Evolutionary conservation across 2,797 vertebrate genomes (phyloP).

Genomic region (Phataginus tricuspis): DNA sequence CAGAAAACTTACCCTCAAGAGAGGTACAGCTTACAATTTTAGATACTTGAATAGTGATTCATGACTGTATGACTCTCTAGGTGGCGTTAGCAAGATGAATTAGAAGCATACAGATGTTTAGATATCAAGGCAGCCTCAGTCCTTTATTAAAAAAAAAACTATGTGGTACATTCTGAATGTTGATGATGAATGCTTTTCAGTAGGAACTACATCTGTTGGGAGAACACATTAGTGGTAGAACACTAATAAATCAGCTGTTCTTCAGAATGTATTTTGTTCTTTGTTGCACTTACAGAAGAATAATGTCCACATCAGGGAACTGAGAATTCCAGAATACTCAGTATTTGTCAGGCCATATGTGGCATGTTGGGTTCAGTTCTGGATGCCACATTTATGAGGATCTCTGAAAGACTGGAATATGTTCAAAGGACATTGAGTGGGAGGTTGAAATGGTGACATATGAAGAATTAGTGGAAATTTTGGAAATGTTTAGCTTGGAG

Average conservation of each 20-base stretch:
- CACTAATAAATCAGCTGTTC: constrained; percentile 57
- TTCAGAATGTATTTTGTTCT: constrained; percentile 42
- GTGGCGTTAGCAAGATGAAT: constrained; percentile 50
- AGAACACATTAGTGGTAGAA: constrained; percentile 10
- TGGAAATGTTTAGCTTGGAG: constrained; percentile 53
- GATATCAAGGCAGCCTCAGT: background rate
- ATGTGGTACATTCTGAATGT: background rate
- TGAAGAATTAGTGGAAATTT: constrained; percentile 19
- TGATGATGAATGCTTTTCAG: constrained; percentile 19
- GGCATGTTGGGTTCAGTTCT: constrained; percentile 14
- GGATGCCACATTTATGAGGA: constrained; percentile 55
- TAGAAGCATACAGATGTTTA: constrained; percentile 15
- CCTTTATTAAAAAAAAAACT: background rate
- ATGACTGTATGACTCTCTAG: background rate
- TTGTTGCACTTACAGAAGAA: constrained; percentile 41
- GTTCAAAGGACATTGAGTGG: constrained; percentile 47
- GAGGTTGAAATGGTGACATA: constrained; percentile 52
- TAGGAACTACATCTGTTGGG: constrained; percentile 42
- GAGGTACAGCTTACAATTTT: background rate
- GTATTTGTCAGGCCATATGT: constrained; percentile 48
- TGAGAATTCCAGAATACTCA: constrained; percentile 33
- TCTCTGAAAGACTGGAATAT: constrained; percentile 48
- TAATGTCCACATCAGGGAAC: constrained; percentile 38
- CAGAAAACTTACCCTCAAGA: background rate
- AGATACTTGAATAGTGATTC: background rate